Evolutionary conservation across 2,888 invertebrate species (phyloP), one percentile per base, ranked within the genome.

Genomic region (Urechis unicinctus): DNA sequence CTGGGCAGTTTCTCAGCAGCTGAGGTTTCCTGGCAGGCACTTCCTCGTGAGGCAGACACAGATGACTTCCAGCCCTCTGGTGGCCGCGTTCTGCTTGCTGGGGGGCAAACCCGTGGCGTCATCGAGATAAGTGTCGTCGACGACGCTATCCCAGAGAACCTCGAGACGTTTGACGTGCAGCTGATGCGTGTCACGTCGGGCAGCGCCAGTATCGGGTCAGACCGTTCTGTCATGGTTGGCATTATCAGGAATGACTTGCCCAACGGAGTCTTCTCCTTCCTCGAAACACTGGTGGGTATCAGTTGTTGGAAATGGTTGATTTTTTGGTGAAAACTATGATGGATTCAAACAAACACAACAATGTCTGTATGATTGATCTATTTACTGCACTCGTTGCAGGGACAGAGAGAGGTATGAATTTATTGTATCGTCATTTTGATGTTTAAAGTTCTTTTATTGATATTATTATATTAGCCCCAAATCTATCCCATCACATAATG

Each of bases 241-340:
- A 76, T 77, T 28, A 50, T 70, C 48, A 71, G 73, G 55, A 76
- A 73, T 63, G 74, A 75, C 57, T 74, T 75, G 3, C 75, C 75
- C 22, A 69, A 66, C 61, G 75, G 75, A 28, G 57, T 74, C n/a
- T 74, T 76, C 58, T 65, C 69, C 55, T 73, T 77, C 62, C 59
- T 62, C 2, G 63, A 65, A n/a, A 52, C 64, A 22, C 61, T 68
- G 66, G 75, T 73, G 59, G 30, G 25, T 1, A 13, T n/a, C n/a
- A n/a, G n/a, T n/a, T n/a, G n/a, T n/a, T n/a, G n/a, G n/a, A n/a
- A n/a, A n/a, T n/a, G n/a, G n/a, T n/a, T n/a, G n/a, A n/a, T n/a
- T n/a, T n/a, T n/a, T n/a, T n/a, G n/a, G n/a, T n/a, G n/a, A n/a
- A n/a, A n/a, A n/a, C n/a, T n/a, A n/a, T n/a, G n/a, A n/a, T n/a